Evolutionary conservation across 35 echinoderm and acorn worm species (phyloP).

Genomic region (Apostichopus californicus): DNA sequence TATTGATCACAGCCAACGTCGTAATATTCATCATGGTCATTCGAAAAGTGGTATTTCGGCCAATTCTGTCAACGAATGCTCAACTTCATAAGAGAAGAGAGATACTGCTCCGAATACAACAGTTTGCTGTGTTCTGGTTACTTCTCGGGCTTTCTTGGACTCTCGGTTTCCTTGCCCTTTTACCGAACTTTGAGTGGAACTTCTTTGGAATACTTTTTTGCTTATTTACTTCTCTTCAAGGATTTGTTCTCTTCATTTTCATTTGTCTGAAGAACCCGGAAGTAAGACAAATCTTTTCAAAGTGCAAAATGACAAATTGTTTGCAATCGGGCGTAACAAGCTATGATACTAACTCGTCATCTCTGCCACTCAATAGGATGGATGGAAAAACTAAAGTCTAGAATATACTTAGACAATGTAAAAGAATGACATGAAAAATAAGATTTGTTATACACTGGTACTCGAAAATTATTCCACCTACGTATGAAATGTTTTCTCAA

Average conservation of each 20-base stretch:
- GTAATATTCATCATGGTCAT: slow-evolving; percentile 10
- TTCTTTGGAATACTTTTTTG: background rate
- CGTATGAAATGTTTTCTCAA: too few relatives aligned
- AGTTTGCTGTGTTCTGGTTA: background rate
- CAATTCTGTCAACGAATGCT: background rate
- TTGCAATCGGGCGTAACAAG: background rate
- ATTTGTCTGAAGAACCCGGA: background rate
- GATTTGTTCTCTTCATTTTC: too few relatives aligned
- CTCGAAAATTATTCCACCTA: too few relatives aligned
- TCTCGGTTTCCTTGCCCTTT: background rate
- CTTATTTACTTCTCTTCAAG: slow-evolving; percentile 14
- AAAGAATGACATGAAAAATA: too few relatives aligned
- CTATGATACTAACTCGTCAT: background rate
- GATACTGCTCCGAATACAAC: too few relatives aligned
- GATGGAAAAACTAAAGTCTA: too few relatives aligned
- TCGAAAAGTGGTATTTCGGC: slow-evolving; percentile 21
- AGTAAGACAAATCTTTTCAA: background rate
- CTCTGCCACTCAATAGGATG: background rate
- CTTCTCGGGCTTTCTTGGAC: slow-evolving; percentile 2
- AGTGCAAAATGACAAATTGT: background rate
- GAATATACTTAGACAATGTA: too few relatives aligned
- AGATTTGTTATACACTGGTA: too few relatives aligned
- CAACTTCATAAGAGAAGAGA: background rate
- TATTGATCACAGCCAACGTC: background rate
- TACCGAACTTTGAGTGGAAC: background rate